Conservation (phyloP, 2,113 vertebrate genomes). For the Calidris pugnax region DNA sequence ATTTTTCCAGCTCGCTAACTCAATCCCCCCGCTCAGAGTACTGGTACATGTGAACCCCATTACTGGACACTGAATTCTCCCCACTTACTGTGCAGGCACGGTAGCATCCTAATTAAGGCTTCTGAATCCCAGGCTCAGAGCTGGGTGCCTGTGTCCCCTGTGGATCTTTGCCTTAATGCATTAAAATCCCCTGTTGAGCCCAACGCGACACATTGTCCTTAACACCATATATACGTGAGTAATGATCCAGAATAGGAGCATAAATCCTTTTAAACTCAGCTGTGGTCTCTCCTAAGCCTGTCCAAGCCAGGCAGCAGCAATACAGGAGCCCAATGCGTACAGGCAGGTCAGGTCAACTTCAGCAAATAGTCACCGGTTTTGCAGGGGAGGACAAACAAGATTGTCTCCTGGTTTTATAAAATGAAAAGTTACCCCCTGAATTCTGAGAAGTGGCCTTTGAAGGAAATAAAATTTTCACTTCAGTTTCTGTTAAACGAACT, state of each 20-base stretch:
- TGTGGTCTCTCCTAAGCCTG: background rate
- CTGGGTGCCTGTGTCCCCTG: background rate
- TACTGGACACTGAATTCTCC: background rate
- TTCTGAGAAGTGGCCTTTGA: background rate
- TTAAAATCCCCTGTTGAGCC: background rate
- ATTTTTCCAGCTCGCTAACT: background rate
- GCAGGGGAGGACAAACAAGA: background rate
- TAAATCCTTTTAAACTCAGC: background rate
- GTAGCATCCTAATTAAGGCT: background rate
- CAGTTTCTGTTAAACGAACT: background rate
- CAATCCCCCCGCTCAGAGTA: background rate
- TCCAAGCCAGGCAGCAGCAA: background rate
- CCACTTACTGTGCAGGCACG: background rate
- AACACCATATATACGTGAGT: background rate
- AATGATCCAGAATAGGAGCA: background rate
- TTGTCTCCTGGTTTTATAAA: background rate
- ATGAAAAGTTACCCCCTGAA: background rate
- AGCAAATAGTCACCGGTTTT: background rate
- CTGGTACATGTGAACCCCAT: background rate
- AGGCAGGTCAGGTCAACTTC: background rate
- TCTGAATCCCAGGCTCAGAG: background rate
- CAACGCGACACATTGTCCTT: background rate
- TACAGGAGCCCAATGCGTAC: fast-evolving
- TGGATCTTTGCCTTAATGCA: background rate
- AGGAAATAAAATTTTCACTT: background rate